Base-by-base conservation (phyloP, 2,797 vertebrate genomes). In the Apogon talboti region DNA sequence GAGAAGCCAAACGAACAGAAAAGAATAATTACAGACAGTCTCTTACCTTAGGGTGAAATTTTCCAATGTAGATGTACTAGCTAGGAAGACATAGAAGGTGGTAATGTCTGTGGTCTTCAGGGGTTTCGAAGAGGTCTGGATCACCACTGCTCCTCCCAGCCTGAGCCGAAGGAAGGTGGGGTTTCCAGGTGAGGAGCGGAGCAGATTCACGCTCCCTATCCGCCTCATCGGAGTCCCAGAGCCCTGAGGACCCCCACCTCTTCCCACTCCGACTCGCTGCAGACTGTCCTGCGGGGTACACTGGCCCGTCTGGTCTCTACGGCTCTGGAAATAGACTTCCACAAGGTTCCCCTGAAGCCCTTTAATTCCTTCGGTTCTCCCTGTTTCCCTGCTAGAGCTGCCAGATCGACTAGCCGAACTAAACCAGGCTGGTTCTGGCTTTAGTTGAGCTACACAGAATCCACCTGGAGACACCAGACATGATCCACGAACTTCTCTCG, bases 1-100 rank as follows among this genome's bases (percentile, higher is more conserved):
- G 24, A 50, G 3, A 5, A 51, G 2, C 1, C 1, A 13, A 18
- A 40, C 14, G 21, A 30, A 35, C 5, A 40, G 8, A 56, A 63
- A 19, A 57, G 8, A 30, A 1, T 24, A 24, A 24, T 24, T 2
- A 24, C 21, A 33, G 3, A 49, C 30, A 21, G 30, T 50, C 1
- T 59, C 94, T 95, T 86, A 98, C 97, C 97, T 95, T 61, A 99
- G 84, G 0, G 95, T 98, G 87, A 99, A 98, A 44, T 53, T 93
- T 51, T 96, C 93, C 60, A 95, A 72, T 0, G 93, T 91, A 1
- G 92, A 95, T 53, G 95, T 94, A 43, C 92, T 95, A 15, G 94
- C 90, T 41, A 98, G 66, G n/a, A 95, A 95, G 1, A 99, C 85
- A 0, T 94, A 93, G 65, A 98, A 98, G 4, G 96, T 97, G 69